phyloP scores from a whole-genome alignment of 2,797 vertebrate genomes.

The Gallinago solitaria region DNA sequence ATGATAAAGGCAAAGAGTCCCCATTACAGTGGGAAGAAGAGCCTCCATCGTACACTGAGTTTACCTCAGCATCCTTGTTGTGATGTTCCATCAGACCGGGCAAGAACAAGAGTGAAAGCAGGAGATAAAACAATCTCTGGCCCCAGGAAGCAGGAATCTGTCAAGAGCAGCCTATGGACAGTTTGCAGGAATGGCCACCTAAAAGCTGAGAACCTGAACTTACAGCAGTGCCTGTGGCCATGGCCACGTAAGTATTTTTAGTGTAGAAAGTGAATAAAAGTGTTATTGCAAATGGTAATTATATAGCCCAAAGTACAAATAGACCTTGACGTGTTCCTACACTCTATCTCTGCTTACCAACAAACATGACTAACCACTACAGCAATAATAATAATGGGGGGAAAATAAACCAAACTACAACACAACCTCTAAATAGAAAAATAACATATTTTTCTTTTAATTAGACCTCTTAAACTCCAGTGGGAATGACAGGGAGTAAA shows the following conservation, averaged over 20 bases:
- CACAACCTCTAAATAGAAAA: not conserved
- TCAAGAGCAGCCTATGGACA: not conserved
- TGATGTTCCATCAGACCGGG: not conserved
- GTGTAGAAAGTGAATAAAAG: not conserved
- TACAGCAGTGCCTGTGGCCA: not conserved
- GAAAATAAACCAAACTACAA: not conserved
- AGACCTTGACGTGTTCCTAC: not conserved
- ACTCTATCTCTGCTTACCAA: not conserved
- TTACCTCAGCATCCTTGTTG: not conserved
- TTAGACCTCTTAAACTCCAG: not conserved
- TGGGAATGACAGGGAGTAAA: not conserved
- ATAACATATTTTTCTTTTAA: not conserved
- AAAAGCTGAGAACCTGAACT: not conserved
- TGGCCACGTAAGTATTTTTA: not conserved
- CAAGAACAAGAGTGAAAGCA: not conserved
- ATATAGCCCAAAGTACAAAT: not conserved
- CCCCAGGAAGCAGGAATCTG: not conserved
- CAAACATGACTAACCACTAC: not conserved
- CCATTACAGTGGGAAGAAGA: not conserved
- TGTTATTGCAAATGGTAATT: not conserved
- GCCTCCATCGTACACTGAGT: too few relatives aligned
- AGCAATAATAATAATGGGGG: not conserved
- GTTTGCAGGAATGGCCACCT: not conserved
- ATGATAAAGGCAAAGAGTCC: not conserved
- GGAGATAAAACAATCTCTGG: not conserved